phyloP scores from a whole-genome alignment of 2,888 invertebrate species.

The Drosophila testacea region DNA sequence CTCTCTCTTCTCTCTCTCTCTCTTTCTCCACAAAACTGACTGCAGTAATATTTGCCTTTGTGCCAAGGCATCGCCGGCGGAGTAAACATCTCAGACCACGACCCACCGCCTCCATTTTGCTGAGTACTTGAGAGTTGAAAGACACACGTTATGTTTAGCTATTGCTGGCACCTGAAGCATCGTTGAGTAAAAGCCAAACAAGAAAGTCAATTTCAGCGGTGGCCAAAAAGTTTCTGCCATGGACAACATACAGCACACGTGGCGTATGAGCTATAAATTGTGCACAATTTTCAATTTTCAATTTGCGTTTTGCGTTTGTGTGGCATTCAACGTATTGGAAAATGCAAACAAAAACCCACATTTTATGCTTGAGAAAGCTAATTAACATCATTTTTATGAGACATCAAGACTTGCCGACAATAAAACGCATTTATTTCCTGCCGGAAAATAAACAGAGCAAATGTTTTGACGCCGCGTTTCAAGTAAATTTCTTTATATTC shows the following conservation, averaged over 20 bases:
- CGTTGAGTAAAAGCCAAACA: constrained; percentile 24
- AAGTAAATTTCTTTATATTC: constrained; percentile 47
- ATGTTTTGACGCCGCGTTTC: constrained; percentile 41
- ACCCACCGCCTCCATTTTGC: not conserved
- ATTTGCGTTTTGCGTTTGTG: not conserved
- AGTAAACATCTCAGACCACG: constrained; percentile 65
- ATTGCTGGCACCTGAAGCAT: constrained; percentile 49
- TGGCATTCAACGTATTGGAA: constrained; percentile 37
- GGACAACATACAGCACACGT: constrained; percentile 2
- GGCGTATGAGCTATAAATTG: constrained; percentile 39
- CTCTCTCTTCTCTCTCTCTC: not conserved
- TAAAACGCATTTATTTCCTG: constrained; percentile 59
- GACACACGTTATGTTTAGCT: constrained; percentile 38
- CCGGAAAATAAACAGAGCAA: constrained; percentile 61
- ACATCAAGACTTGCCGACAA: constrained; percentile 38
- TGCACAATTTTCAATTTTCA: constrained; percentile 34
- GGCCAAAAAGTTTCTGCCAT: constrained; percentile 26
- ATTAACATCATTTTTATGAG: constrained; percentile 60
- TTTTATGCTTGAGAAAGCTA: constrained; percentile 48
- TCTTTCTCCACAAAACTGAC: not conserved
- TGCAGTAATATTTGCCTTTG: constrained; percentile 73
- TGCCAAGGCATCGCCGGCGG: constrained; percentile 51
- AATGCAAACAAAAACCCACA: constrained; percentile 50
- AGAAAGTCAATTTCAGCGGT: constrained; percentile 55
- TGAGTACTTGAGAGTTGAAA: constrained; percentile 24